Base-by-base conservation (phyloP, 2,797 vertebrate species). In the Carduelis carduelis region DNA sequence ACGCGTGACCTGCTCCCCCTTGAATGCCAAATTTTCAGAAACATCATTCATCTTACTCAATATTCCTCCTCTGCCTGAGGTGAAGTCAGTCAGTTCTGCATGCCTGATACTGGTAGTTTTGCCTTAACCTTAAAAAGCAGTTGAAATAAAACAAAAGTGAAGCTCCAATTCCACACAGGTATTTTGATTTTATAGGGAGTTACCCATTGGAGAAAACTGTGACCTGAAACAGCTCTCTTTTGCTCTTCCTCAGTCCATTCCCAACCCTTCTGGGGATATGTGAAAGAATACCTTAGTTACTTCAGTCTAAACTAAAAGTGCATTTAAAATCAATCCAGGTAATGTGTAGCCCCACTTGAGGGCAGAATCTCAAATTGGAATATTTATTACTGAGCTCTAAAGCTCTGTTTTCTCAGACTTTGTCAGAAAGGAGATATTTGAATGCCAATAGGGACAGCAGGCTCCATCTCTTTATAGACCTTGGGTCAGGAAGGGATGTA, bases 241-340 rank as follows among this genome's bases (percentile, higher is more conserved):
- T 57, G 35, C 87, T 85, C 72, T 89, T 68, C 52, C 32, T 24
- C 19, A 66, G 63, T 27, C 85, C 55, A n/a, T 59, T 84, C 69
- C 16, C 41, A 43, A 0, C 14, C 20, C 32, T 46, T 1, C 35
- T 2, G 1, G 34, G 82, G 47, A 65, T 75, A 65, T 44, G 79
- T 81, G 93, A 75, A 95, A 69, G 30, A 88, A 49, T 44, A 64
- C 41, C 84, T 93, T 78, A 28, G 57, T 72, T 88, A 65, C 44
- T 72, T 56, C 63, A 82, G 59, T n/a, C 63, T 91, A 56, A 91
- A 63, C 83, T 72, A 49, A 66, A 91, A 94, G 59, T 28, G 37
- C 52, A 88, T 92, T 93, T 83, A 79, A 92, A 94, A 93, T 84
- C 93, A 92, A 76, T 79, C 64, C 70, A 74, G 52, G 79, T 79